Evolutionary conservation across 2,113 vertebrate genomes (phyloP), one percentile per base, ranked within the genome.

Genomic region (Dipodomys stephensi): DNA sequence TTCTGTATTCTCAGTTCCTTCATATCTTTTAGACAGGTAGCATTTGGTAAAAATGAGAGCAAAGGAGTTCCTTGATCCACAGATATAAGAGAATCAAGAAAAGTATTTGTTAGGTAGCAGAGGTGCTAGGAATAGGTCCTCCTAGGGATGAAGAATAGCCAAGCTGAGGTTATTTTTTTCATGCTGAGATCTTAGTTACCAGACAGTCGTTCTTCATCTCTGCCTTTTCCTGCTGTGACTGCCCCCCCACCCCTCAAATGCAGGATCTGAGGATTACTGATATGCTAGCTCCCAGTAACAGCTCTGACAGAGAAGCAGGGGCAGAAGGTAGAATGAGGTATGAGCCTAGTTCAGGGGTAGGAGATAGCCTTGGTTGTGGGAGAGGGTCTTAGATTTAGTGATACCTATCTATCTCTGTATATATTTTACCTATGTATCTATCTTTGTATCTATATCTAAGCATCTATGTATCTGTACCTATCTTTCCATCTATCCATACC

Each of bases 31-130:
- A 87, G 77, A 62, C 13, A 76, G n/a, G 25, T 35, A 25, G 83
- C 83, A 87, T 90, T 83, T 35, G 27, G 10, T 87, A 87, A 79
- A 83, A 90, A 68, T 64, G 15, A 90, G 30, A 25, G 39, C 3
- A 72, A 65, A 88, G 27, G 5, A 44, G 20, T 80, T 88, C 16
- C 46, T 69, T 30, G 30, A n/a, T 49, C 73, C 67, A 32, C 1
- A 76, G 44, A 65, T 68, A 10, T 13, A 83, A 79, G 9, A 79
- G 10, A 15, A 85, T 85, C 68, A 77, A 88, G 23, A 74, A 65
- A 71, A 35, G 9, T 57, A 35, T 11, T 88, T 80, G 53, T 22
- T 89, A 53, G 18, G 1, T 57, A 28, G 18, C 27, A 19, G 72
- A 91, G 11, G 35, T 67, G 9, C 15, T 28, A 81, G 65, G 39